Percentiles rank a stretch among this genome's conserved stretches.
These are phyloP conservation scores for Globia sparganii DNA, from an alignment of 2,888 invertebrate genomes.

Conservation along the genomic window DNA sequence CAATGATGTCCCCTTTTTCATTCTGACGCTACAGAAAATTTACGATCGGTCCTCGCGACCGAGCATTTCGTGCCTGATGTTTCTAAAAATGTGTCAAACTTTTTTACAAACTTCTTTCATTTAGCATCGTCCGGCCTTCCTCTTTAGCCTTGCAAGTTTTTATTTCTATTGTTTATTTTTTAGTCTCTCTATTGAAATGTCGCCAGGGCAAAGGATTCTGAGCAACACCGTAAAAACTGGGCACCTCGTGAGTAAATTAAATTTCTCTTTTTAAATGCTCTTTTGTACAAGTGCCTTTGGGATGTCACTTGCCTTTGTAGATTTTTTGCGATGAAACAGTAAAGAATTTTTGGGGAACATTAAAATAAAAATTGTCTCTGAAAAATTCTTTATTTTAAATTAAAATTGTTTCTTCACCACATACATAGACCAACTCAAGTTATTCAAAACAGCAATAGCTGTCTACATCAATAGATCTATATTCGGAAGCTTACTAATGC, in stretches of 20 bases:
- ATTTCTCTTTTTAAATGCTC: slow-evolving; percentile 76
- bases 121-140: slow-evolving; percentile 88
- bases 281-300: slow-evolving; percentile 68
- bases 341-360: slow-evolving; percentile 32
- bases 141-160: slow-evolving; percentile 86
- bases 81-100: slow-evolving; percentile 91
- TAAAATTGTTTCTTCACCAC: neutral
- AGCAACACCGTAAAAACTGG: slow-evolving; percentile 80
- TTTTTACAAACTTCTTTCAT: slow-evolving; percentile 90
- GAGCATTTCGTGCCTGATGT: slow-evolving; percentile 89
- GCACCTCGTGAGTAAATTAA: slow-evolving; percentile 82
- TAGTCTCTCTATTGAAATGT: slow-evolving; percentile 87
- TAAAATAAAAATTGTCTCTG: slow-evolving; percentile 22
- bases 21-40: slow-evolving; percentile 89
- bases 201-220: slow-evolving; percentile 83
- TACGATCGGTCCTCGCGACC: slow-evolving; percentile 86
- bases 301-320: slow-evolving; percentile 60
- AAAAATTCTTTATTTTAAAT: slow-evolving; percentile 22
- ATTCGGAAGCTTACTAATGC: slow-evolving; percentile 30
- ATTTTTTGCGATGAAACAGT: slow-evolving; percentile 44
- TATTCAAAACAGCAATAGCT: slow-evolving; percentile 11
- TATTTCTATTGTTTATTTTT: slow-evolving; percentile 88
- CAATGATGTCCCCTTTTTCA: slow-evolving; percentile 89
- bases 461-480: neutral
- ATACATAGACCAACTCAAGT: neutral